Conservation (phyloP, 2,113 vertebrate species). For the Cranoglanis bouderius region DNA sequence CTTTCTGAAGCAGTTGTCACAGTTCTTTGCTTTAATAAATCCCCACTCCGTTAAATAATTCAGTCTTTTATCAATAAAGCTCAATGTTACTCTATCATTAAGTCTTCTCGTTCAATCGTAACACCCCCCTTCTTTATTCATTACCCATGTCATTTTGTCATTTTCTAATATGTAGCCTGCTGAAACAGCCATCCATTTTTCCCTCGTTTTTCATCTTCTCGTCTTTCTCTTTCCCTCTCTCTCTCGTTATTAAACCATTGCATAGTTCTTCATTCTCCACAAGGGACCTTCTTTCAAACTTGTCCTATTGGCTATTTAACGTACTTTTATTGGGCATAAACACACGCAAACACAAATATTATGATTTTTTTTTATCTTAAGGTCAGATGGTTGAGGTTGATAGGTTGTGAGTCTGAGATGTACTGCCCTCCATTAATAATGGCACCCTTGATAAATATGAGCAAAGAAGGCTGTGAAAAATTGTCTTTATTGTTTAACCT, state of each 20-base stretch:
- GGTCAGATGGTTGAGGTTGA: background rate
- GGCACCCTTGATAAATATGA: too few relatives aligned
- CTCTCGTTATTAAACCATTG: background rate
- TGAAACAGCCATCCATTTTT: constrained; percentile 47
- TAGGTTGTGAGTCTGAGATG: background rate
- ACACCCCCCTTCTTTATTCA: constrained; percentile 55
- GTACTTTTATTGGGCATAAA: background rate
- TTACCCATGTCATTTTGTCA: constrained; percentile 53
- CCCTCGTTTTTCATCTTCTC: constrained; percentile 27
- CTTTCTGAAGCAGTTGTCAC: constrained; percentile 53
- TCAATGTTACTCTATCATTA: constrained; percentile 59
- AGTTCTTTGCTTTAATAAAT: constrained; percentile 51
- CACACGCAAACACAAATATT: background rate
- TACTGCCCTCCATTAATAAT: background rate
- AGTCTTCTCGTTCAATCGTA: constrained; percentile 55
- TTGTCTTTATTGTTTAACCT: too few relatives aligned
- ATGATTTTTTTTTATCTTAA: background rate
- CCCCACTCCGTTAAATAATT: constrained; percentile 58
- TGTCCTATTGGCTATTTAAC: background rate
- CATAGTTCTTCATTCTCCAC: background rate
- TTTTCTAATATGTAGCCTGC: constrained; percentile 45
- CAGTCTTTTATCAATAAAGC: constrained; percentile 64
- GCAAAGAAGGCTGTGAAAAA: too few relatives aligned
- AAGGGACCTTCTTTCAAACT: constrained; percentile 1
- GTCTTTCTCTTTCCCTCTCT: background rate